Conservation (phyloP, 2,888 invertebrate species). For the Parapristionchus giblindavisi region DNA sequence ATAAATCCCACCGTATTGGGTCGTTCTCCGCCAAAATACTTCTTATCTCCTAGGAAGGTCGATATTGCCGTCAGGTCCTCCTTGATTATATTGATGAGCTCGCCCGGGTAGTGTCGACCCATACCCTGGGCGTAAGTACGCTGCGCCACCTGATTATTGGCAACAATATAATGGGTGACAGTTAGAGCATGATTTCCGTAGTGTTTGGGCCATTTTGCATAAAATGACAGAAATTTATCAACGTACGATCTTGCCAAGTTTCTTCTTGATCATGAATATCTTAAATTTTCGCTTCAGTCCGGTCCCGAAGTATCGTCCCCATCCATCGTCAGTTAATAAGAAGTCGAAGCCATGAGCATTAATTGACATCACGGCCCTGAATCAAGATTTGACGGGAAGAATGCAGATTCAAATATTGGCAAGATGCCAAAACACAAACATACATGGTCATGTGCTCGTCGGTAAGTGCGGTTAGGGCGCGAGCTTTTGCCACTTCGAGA, state of each 20-base stretch:
- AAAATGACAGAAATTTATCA: not conserved
- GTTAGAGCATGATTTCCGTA: too few relatives aligned
- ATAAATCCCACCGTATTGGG: conserved; percentile 20
- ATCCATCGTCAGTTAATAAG: conserved; percentile 2
- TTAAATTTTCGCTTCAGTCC: conserved; percentile 14
- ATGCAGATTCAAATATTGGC: not conserved
- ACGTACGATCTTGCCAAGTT: not conserved
- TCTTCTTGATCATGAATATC: conserved; percentile 6
- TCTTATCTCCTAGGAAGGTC: conserved; percentile 13
- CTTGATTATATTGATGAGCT: not conserved
- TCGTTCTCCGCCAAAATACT: conserved; percentile 12
- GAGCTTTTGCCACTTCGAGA: not conserved
- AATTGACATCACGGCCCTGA: too few relatives aligned
- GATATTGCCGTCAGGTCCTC: conserved; percentile 7
- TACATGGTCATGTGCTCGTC: conserved; percentile 19
- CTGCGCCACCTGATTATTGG: not conserved
- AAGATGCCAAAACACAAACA: not conserved
- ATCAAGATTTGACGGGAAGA: too few relatives aligned
- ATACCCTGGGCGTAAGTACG: conserved; percentile 15
- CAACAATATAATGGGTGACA: too few relatives aligned
- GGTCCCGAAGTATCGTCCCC: conserved; percentile 29
- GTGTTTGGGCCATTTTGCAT: too few relatives aligned
- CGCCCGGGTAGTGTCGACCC: conserved; percentile 17
- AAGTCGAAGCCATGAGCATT: conserved; percentile 11
- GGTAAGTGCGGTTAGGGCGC: not conserved